Conservation (phyloP, 2,888 invertebrate species). For the Drosophila colorata region DNA sequence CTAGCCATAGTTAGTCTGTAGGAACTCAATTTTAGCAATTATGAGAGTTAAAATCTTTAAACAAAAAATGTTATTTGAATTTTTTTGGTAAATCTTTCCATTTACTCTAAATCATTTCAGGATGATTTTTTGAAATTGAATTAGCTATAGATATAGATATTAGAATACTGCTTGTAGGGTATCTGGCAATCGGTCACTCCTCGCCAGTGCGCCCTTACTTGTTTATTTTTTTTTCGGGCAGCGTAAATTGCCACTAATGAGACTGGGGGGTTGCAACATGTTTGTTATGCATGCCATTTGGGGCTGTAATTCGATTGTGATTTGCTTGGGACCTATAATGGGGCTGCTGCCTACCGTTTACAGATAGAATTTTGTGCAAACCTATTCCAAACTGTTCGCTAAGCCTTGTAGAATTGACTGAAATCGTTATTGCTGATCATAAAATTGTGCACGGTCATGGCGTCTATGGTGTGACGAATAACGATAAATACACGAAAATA, state of each 20-base stretch:
- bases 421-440: neutral
- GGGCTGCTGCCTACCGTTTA: neutral
- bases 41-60: no score
- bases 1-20: no score
- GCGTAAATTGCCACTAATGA: slow-evolving; percentile 56
- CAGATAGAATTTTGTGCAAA: neutral
- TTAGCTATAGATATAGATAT: no score
- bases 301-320: slow-evolving; percentile 34
- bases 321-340: slow-evolving; percentile 10
- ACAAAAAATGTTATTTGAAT: no score
- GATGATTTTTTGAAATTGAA: no score
- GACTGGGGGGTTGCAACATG: slow-evolving; percentile 33
- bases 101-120: no score
- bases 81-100: no score
- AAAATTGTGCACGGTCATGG: neutral
- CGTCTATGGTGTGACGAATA: neutral
- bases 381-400: neutral
- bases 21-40: no score
- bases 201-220: neutral
- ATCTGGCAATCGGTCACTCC: neutral
- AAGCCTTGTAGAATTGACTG: neutral
- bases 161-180: neutral
- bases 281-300: slow-evolving; percentile 15
- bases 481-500: slow-evolving; percentile 46
- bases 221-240: slow-evolving; percentile 3